Base-by-base conservation (phyloP, 2,113 vertebrate species). In the Chlamydotis undulata region DNA sequence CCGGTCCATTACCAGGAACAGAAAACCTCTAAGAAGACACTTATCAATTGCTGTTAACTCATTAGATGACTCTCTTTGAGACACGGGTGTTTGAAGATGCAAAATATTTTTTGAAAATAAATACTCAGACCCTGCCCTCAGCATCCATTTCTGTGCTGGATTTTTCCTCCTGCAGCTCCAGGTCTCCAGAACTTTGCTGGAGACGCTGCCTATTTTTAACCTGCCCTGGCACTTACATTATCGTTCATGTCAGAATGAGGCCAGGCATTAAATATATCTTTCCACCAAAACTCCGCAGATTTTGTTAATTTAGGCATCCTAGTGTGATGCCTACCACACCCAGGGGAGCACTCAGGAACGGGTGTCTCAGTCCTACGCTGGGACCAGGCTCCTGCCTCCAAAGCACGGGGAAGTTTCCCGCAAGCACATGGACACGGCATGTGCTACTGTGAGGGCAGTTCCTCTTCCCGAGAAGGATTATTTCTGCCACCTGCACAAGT, bases 151-250 rank as follows among this genome's bases (percentile, higher is more conserved):
- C 77, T 68, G 26, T 28, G 77, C 65, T 91, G 87, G 61, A 23
- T 87, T 94, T 92, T 96, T 26, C 60, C 55, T 75, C 61, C 83
- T 87, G 83, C 59, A 93, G 83, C 70, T 94, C 81, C 70, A 57
- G 87, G 65, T 87, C 93, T 84, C 83, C 94, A 76, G 91, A 96
- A 96, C 93, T 91, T 94, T 91, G 87, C 94, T 71, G 89, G 85
- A 93, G 91, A 83, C 74, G 90, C 73, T 87, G 91, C 95, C 65
- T 97, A 91, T 96, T 96, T 97, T 91, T 96, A 97, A 93, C 93
- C 93, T 84, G 92, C 83, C 77, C 82, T 89, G 96, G 83, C 95
- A 95, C 74, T 95, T 37, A 7, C 13, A 87, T 97, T 95, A 96
- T 96, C 5, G 0, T 29, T 96, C 77, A 3, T 96, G 96, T 96